These are phyloP conservation scores for Cryptus viduatorius DNA, from an alignment of 2,888 invertebrate species.

Conservation along the genomic window DNA sequence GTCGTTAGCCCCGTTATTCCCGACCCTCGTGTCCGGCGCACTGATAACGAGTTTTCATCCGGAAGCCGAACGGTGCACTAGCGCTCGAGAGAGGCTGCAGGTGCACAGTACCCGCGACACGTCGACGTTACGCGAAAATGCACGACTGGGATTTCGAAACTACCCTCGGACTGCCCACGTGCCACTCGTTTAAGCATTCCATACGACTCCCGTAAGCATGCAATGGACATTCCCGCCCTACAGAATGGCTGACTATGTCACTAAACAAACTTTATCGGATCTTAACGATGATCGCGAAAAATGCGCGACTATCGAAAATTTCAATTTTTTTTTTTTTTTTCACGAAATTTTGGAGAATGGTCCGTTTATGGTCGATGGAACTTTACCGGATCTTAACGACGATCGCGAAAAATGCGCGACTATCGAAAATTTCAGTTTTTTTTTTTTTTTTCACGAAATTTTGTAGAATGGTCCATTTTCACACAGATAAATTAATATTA, in stretches of 20 bases:
- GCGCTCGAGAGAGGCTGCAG: conserved; percentile 7
- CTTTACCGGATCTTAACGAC: conserved; percentile 3
- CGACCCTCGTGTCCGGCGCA: conserved; percentile 29
- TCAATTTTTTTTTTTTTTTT: background rate
- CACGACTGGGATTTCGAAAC: conserved; percentile 14
- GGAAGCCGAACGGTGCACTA: conserved; percentile 35
- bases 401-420: background rate
- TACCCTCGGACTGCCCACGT: background rate
- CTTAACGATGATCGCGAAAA: background rate
- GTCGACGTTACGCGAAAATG: conserved; percentile 37
- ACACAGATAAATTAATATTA: too few species aligned
- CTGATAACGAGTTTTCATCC: conserved; percentile 63
- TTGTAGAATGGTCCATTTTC: too few species aligned
- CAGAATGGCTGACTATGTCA: background rate
- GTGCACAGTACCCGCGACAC: conserved; percentile 7
- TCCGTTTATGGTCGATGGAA: too few species aligned
- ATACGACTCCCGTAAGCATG: background rate
- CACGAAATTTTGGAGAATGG: too few species aligned
- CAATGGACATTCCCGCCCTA: background rate
- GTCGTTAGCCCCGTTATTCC: conserved; percentile 54
- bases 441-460: too few species aligned
- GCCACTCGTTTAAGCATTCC: conserved; percentile 6
- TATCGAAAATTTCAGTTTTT: background rate
- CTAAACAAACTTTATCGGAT: background rate
- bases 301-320: background rate